Evolutionary conservation across 2,113 vertebrate species (phyloP), one percentile per base, ranked within the genome.

Genomic region (Cavia aperea): DNA sequence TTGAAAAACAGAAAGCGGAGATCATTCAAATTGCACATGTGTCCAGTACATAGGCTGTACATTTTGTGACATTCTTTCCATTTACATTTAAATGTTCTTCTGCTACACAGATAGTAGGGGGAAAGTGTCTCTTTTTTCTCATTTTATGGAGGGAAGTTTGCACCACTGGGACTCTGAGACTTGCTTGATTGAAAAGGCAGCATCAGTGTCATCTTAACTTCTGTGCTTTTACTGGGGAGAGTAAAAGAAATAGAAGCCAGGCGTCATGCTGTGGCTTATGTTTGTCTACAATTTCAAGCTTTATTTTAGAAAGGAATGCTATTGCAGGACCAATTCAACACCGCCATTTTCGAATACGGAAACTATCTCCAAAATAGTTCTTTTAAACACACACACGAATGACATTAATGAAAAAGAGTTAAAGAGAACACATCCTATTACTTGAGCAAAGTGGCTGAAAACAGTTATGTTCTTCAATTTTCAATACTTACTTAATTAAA

Each of bases 401-500:
- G 36, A 83, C 26, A 68, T 92, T 33, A 90, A 86, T 36, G 46
- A 68, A 93, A 36, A 56, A 82, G n/a, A 84, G 23, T 65, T 81
- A 63, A 90, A 75, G 81, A 75, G n/a, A 72, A 86, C 36, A 51
- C 21, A 81, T 26, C 81, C 49, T 79, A 83, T 60, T 78, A 86
- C 43, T 86, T 68, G 86, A 89, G 91, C 14, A 65, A 85, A 89
- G 33, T 89, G 26, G 3, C 68, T 72, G 62, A 90, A 24, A 36
- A 73, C 43, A 93, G 23, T 68, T 75, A 73, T 33, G 46, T 60
- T 91, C 56, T 90, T 60, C 26, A 89, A 12, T 21, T 78, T 90
- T 91, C 43, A 86, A 94, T 81, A 75, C 36, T 93, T 86, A 82
- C 65, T 94, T 89, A 92, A 78, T 86, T 93, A 81, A 94, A 94